Evolutionary conservation across 1,140 invertebrate species (phyloP).

Genomic region (Solenopsis fugax): DNA sequence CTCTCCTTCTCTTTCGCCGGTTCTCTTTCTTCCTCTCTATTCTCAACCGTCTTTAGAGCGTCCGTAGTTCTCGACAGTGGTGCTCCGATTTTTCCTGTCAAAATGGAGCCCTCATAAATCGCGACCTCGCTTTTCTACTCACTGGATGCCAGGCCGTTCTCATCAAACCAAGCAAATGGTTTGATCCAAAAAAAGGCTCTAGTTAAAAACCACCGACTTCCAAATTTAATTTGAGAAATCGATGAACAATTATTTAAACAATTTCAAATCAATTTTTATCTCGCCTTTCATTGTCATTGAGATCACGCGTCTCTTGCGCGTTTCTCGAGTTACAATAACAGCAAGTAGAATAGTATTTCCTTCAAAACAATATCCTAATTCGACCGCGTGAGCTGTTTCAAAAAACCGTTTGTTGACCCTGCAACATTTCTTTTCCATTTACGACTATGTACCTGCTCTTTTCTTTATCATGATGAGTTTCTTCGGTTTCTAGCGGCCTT

Average conservation of each 20-base stretch:
- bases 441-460: background rate
- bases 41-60: conserved; percentile 13
- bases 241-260: conserved; percentile 11
- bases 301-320: background rate
- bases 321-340: background rate
- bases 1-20: background rate
- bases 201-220: background rate
- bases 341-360: background rate
- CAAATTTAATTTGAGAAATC: background rate
- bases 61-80: conserved; percentile 35
- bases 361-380: background rate
- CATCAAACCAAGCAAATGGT: background rate
- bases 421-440: background rate
- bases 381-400: background rate
- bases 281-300: background rate
- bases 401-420: background rate
- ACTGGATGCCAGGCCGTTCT: background rate
- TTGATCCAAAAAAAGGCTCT: background rate
- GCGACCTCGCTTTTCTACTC: background rate
- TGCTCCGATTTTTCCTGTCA: conserved; percentile 32
- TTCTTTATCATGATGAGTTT: background rate
- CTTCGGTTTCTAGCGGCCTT: background rate
- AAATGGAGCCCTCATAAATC: background rate
- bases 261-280: background rate
- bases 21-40: background rate